Percentiles rank a stretch among this genome's conserved stretches.
Evolutionary conservation across 2,888 invertebrate genomes (phyloP).

Genomic region (Coenonympha glycerion): DNA sequence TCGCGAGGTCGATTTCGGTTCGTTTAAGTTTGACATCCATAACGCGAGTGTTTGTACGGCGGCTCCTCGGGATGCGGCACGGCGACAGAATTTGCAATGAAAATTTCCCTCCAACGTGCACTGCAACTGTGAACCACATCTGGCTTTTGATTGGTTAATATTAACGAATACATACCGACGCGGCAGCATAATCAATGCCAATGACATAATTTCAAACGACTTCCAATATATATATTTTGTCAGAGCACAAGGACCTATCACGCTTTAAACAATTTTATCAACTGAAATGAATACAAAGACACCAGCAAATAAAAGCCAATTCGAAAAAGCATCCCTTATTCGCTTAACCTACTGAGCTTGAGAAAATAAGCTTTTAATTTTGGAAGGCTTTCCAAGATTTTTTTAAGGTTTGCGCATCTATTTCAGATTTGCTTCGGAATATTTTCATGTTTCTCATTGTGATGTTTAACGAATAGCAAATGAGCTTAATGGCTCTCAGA

Average conservation of each 20-base stretch:
- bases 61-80: slow-evolving; percentile 54
- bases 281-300: no score
- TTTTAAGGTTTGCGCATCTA: no score
- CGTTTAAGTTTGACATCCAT: slow-evolving; percentile 74
- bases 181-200: slow-evolving; percentile 22
- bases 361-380: no score
- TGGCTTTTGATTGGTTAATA: slow-evolving; percentile 44
- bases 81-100: slow-evolving; percentile 71
- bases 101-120: slow-evolving; percentile 65
- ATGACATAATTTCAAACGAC: slow-evolving; percentile 24
- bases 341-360: no score
- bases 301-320: no score
- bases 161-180: slow-evolving; percentile 30
- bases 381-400: no score
- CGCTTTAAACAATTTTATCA: no score
- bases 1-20: slow-evolving; percentile 65
- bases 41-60: slow-evolving; percentile 64
- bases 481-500: no score
- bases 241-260: not conserved
- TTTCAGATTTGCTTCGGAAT: no score
- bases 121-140: slow-evolving; percentile 61
- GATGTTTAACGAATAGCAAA: no score
- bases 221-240: slow-evolving; percentile 15
- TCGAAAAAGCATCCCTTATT: no score
- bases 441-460: no score